Evolutionary conservation across 35 echinoderm and acorn worm species (phyloP), one percentile per base, ranked within the genome.

Genomic region (Eucidaris tribuloides): DNA sequence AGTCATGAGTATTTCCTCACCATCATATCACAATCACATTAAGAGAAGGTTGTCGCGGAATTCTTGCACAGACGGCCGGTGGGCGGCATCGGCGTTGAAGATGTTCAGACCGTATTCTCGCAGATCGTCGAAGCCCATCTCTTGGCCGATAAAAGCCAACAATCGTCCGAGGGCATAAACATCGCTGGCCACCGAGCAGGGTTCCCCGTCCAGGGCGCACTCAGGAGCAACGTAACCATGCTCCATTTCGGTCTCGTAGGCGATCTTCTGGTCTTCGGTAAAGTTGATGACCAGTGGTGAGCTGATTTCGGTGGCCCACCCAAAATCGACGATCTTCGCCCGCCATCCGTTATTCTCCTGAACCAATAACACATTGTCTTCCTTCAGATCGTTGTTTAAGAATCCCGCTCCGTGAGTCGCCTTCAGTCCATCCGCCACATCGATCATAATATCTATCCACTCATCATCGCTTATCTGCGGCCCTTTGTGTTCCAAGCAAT

Each of bases 321-420:
- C 68, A 36, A 74, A 74, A 74, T 74, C 68, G 44, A 74, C 37
- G 38, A 74, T 74, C 37, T 74, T 74, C 29, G 41, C 68, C 9
- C 68, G 35, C 68, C 68, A 74, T 20, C 44, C 68, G 38, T 20
- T 40, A 42, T 41, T 40, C 24, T 33, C 38, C 68, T 44, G 24
- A 22, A 74, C 68, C 68, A 74, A 7, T 9, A 74, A 40, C 68
- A 74, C 68, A 74, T 74, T 74, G 38, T 74, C 68, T 40, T 74
- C 68, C 41, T 74, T 74, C 35, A 74, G 68, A 41, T 74, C 68
- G 37, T 74, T 74, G 40, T 40, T 42, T 22, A 74, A 44, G 68
- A 18, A 74, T 3, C 68, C 37, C 68, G 24, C 25, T 40, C 37
- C 44, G 68, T 74, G 68, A 33, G 44, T 74, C 35, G 44, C 68